Evolutionary conservation across 2,113 vertebrate species (phyloP).

Genomic region (Thomomys bottae): DNA sequence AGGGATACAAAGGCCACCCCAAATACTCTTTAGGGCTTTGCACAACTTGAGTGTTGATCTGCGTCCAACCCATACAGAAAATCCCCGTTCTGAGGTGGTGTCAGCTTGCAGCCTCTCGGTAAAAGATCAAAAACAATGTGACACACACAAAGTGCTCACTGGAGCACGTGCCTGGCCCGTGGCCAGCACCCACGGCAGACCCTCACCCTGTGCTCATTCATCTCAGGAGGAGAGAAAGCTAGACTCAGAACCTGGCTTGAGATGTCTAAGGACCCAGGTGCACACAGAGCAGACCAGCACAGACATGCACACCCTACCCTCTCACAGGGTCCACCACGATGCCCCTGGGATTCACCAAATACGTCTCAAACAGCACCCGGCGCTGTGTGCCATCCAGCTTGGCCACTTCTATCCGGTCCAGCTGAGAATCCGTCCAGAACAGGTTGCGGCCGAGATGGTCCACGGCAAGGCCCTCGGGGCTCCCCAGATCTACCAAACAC

Average conservation of each 20-base stretch:
- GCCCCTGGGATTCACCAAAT: constrained; percentile 93
- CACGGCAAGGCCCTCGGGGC: constrained; percentile 94
- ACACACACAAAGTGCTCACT: too few relatives aligned
- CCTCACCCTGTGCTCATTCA: neutral
- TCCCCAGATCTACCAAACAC: constrained; percentile 87
- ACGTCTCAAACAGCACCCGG: constrained; percentile 90
- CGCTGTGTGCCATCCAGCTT: constrained; percentile 92
- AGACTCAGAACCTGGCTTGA: neutral
- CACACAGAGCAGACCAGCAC: accelerated
- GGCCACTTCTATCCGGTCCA: constrained; percentile 93
- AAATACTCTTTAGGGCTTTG: neutral
- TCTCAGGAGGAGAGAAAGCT: neutral
- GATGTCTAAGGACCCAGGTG: neutral
- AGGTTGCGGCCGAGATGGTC: constrained; percentile 93
- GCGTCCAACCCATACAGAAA: neutral
- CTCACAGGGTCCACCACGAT: constrained; percentile 89
- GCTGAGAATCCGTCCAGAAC: constrained; percentile 95
- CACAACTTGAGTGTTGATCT: neutral
- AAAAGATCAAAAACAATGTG: neutral
- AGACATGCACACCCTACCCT: constrained; percentile 83
- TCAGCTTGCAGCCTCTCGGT: neutral
- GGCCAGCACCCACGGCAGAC: neutral
- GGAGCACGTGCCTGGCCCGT: neutral
- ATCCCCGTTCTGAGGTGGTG: neutral
- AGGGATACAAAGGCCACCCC: neutral